phyloP scores from a whole-genome alignment of 2,888 invertebrate genomes.

The Drosophila paracracens region DNA sequence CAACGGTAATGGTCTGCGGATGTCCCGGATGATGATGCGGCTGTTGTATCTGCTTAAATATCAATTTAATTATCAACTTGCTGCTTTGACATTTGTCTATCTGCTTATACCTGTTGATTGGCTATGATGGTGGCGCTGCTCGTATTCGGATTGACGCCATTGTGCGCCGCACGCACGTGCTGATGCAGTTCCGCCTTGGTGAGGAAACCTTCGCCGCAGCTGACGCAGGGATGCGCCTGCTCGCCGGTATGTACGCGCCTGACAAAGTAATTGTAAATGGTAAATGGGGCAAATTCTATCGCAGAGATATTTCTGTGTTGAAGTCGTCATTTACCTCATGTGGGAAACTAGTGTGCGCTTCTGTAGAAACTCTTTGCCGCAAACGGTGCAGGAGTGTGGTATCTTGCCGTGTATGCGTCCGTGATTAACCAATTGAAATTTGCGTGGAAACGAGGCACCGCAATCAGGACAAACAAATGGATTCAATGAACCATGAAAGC shows the following conservation, averaged over 20 bases:
- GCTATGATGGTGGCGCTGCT: constrained; percentile 84
- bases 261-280: constrained; percentile 2
- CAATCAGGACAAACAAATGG: constrained; percentile 98
- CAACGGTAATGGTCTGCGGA: constrained; percentile 85
- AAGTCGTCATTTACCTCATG: constrained; percentile 87
- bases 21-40: constrained; percentile 86
- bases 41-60: constrained; percentile 81
- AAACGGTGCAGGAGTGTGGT: constrained; percentile 92
- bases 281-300: background rate
- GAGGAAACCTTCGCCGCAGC: constrained; percentile 91
- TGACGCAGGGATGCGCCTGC: constrained; percentile 90
- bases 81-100: background rate
- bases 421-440: constrained; percentile 94
- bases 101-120: constrained; percentile 81
- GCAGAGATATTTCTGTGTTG: background rate
- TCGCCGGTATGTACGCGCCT: constrained; percentile 90
- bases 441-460: constrained; percentile 92
- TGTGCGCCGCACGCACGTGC: constrained; percentile 88
- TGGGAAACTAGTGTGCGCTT: constrained; percentile 93
- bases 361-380: constrained; percentile 94
- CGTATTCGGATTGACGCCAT: constrained; percentile 85
- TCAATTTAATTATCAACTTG: constrained; percentile 74
- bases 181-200: constrained; percentile 89
- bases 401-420: constrained; percentile 92
- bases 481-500: constrained; percentile 97